phyloP scores from a whole-genome alignment of 2,888 invertebrate species.

The Drosophila paracracens region DNA sequence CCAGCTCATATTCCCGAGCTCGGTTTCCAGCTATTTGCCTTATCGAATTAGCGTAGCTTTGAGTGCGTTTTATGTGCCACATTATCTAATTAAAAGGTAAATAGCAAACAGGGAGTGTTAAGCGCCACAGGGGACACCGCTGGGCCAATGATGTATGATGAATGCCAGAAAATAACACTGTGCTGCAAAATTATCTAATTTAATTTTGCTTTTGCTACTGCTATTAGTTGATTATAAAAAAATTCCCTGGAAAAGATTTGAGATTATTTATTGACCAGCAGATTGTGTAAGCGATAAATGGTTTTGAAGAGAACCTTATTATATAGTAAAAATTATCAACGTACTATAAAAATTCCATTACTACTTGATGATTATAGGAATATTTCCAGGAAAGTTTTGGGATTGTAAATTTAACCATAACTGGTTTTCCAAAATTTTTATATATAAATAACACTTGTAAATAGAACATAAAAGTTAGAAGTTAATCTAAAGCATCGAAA shows the following conservation, averaged over 20 bases:
- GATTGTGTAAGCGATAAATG: neutral
- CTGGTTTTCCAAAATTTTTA: neutral
- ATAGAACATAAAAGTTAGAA: neutral
- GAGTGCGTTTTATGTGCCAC: constrained; percentile 35
- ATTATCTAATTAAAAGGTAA: constrained; percentile 67
- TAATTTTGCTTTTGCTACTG: neutral
- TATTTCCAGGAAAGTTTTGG: neutral
- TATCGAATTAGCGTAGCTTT: constrained; percentile 61
- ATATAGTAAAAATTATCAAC: neutral
- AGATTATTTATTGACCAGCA: neutral
- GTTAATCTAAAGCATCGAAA: neutral
- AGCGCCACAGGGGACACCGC: constrained; percentile 14
- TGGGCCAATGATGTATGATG: constrained; percentile 30
- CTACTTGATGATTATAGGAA: neutral
- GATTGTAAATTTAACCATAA: neutral
- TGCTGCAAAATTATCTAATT: neutral
- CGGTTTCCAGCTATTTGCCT: neutral
- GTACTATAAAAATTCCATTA: neutral
- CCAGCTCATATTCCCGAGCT: neutral
- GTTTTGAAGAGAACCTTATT: neutral
- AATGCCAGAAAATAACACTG: constrained; percentile 12
- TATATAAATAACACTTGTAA: neutral
- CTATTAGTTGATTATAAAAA: neutral
- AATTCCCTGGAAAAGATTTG: neutral
- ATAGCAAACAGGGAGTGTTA: constrained; percentile 59